Evolutionary conservation across 2,888 invertebrate genomes (phyloP).

Genomic region (Clivina fossor): DNA sequence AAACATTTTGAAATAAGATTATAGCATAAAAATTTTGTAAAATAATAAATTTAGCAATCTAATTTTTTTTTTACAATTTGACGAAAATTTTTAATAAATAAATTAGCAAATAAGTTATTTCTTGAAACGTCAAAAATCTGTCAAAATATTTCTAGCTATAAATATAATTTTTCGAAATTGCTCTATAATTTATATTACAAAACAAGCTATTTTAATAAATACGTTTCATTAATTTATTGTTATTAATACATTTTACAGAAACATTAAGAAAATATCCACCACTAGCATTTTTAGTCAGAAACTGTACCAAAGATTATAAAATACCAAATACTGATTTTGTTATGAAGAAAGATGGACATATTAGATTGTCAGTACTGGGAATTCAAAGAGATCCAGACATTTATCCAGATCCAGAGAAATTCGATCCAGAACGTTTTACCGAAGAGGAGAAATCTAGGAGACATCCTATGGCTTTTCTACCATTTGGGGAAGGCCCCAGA

Average conservation of each 20-base stretch:
- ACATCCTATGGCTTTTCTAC: neutral
- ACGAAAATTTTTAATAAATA: too few relatives aligned
- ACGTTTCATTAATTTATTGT: neutral
- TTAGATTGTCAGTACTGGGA: slow-evolving; percentile 3
- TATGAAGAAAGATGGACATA: neutral
- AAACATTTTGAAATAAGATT: too few relatives aligned
- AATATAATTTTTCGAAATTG: too few relatives aligned
- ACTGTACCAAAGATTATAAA: slow-evolving; percentile 27
- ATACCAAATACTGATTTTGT: neutral
- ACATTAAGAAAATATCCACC: slow-evolving; percentile 40
- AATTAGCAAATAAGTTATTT: too few relatives aligned
- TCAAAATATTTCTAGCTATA: too few relatives aligned
- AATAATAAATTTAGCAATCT: too few relatives aligned
- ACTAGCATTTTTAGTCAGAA: slow-evolving; percentile 34
- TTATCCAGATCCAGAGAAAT: slow-evolving; percentile 9
- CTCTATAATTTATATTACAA: neutral
- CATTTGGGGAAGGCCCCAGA: slow-evolving; percentile 8
- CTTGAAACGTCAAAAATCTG: too few relatives aligned
- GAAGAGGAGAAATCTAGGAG: slow-evolving; percentile 1
- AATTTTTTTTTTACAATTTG: too few relatives aligned
- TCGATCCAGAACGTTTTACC: slow-evolving; percentile 1
- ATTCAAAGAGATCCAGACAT: slow-evolving; percentile 5
- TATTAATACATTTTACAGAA: slow-evolving; percentile 36
- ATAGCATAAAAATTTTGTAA: too few relatives aligned
- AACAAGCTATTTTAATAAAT: neutral